Evolutionary conservation across 2,888 invertebrate genomes (phyloP), one percentile per base, ranked within the genome.

Genomic region (Chironomus riparius): DNA sequence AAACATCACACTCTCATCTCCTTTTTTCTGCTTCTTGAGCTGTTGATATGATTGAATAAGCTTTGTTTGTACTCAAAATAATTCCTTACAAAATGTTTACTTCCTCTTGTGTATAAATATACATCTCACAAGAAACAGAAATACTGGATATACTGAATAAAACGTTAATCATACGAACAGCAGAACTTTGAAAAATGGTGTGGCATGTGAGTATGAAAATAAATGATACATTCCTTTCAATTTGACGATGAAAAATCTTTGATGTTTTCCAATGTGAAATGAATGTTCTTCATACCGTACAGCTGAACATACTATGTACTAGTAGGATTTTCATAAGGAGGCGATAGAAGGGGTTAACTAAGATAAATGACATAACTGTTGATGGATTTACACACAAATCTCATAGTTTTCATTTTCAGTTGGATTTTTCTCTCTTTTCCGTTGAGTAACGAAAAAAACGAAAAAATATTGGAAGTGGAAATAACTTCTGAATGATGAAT

Each of bases 181-280:
- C 6, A 56, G 15, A 68, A 56, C 62, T 38, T 28, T 73, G 73
- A 73, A 62, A 73, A 73, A 73, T 73, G 73, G 47, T 13, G 69
- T 24, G 70, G 56, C 56, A 56, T 68, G 68, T 56, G 38, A 28
- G 62, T 21, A 73, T 65, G 73, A 73, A 65, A 62, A 73, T 73
- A 73, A 73, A 73, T 73, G 73, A 73, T 73, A n/a, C n/a, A 50
- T 38, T 38, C 21, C 21, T 22, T 38, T 65, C 65, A 28, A 73
- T 62, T 62, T 65, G 73, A 73, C 73, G 50, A 56, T 73, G 73
- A 73, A 73, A 73, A 73, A 73, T 73, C 38, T 28, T 68, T 68
- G 68, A 68, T 68, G 68, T 47, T 68, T 68, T 68, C 47, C 15
- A 68, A 68, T 28, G 38, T 22, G 22, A 18, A 56, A 56, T 56